Percentiles rank a stretch among this genome's conserved stretches.
Conservation (phyloP, 2,797 vertebrate species). For the Notolepis coatsorum region DNA sequence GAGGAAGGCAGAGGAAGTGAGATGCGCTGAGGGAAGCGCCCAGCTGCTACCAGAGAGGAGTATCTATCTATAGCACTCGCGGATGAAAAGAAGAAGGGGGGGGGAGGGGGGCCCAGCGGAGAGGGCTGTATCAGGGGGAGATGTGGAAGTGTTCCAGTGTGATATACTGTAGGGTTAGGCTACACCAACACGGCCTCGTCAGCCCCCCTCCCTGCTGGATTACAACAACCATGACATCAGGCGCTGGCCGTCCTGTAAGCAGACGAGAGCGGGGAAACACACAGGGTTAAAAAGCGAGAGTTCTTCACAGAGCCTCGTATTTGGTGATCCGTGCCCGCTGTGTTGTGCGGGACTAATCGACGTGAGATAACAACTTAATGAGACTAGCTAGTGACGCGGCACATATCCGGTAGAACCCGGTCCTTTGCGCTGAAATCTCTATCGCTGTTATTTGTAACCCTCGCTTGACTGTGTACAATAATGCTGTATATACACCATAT, state of each 20-base stretch:
- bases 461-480: too few species aligned
- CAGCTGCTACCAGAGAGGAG: conserved; percentile 30
- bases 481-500: too few species aligned
- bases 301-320: too few species aligned
- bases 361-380: conserved; percentile 37
- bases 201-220: conserved; percentile 39
- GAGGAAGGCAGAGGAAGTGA: conserved; percentile 19
- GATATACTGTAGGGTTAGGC: conserved; percentile 47
- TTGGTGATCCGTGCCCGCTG: too few species aligned
- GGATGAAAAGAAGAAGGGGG: conserved; percentile 41
- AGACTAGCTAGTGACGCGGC: too few species aligned
- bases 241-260: conserved; percentile 37
- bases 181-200: conserved; percentile 53
- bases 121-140: neutral
- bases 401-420: too few species aligned
- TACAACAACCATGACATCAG: conserved; percentile 65
- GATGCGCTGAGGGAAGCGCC: conserved; percentile 18
- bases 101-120: conserved; percentile 7
- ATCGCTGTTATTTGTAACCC: too few species aligned
- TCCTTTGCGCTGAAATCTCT: too few species aligned
- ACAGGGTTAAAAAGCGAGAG: conserved; percentile 40
- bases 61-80: conserved; percentile 36
- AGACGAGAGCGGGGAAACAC: conserved; percentile 46
- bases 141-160: conserved; percentile 34
- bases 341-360: conserved; percentile 37